Percentiles rank a stretch among this genome's conserved stretches.
These are phyloP conservation scores for Brachypalpus laphriformis DNA, from an alignment of 2,888 invertebrate genomes.

Conservation along the genomic window DNA sequence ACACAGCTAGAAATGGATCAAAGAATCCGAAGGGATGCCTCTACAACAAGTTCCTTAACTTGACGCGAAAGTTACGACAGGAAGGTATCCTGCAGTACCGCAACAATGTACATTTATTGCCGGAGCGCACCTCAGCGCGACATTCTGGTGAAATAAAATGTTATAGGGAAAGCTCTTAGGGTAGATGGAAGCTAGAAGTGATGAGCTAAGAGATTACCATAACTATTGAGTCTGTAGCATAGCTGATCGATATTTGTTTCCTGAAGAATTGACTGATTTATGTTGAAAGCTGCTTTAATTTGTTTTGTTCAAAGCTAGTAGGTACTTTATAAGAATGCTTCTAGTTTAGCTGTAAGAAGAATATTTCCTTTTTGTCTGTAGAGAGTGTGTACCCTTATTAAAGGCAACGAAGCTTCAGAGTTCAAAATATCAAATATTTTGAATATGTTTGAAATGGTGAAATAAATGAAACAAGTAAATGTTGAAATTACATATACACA, in stretches of 20 bases:
- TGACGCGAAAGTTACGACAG: slow-evolving; percentile 60
- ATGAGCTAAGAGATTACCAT: not conserved
- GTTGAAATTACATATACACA: too few relatives aligned
- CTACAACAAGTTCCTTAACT: slow-evolving; percentile 61
- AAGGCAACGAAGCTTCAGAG: too few relatives aligned
- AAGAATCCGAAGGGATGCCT: slow-evolving; percentile 64
- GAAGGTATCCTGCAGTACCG: slow-evolving; percentile 64
- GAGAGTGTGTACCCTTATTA: not conserved
- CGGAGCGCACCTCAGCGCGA: slow-evolving; percentile 54
- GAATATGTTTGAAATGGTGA: too few relatives aligned
- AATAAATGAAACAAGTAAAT: too few relatives aligned
- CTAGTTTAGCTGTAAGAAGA: too few relatives aligned
- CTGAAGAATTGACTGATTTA: slow-evolving; percentile 14
- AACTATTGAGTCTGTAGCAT: not conserved
- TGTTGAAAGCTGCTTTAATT: not conserved
- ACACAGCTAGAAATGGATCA: slow-evolving; percentile 51
- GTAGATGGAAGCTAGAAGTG: not conserved
- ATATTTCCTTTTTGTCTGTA: not conserved
- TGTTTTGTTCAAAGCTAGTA: not conserved
- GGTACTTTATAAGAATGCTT: too few relatives aligned
- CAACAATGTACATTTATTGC: slow-evolving; percentile 49
- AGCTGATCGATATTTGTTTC: not conserved
- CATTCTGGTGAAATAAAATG: slow-evolving; percentile 62
- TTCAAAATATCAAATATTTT: too few relatives aligned
- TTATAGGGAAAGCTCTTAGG: slow-evolving; percentile 47